These are phyloP conservation scores for Drosophila erecta DNA, from an alignment of 1,140 invertebrate genomes.

Conservation along the genomic window DNA sequence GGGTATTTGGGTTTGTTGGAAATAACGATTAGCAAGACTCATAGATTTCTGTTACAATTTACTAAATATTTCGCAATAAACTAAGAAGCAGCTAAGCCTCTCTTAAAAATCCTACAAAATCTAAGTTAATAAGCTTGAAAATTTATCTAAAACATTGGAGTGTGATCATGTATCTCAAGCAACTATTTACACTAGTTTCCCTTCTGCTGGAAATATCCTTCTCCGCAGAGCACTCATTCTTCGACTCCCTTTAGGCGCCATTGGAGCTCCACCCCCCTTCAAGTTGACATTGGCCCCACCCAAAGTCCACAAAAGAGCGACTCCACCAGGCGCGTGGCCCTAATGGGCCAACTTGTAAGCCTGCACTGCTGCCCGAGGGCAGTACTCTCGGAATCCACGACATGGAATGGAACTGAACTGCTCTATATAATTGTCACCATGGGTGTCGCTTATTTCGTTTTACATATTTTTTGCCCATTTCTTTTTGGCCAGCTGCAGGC, in stretches of 20 bases:
- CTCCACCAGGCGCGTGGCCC: conserved; percentile 25
- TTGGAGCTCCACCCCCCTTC: conserved; percentile 17
- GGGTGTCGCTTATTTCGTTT: conserved; percentile 61
- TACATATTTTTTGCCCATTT: too few relatives aligned
- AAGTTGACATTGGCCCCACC: conserved; percentile 26
- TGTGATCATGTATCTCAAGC: too few relatives aligned
- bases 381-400: conserved; percentile 17
- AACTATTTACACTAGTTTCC: too few relatives aligned
- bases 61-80: too few relatives aligned
- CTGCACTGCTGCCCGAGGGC: conserved; percentile 53
- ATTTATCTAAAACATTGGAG: too few relatives aligned
- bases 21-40: too few relatives aligned
- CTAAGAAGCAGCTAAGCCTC: too few relatives aligned
- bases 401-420: conserved; percentile 16
- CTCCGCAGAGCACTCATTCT: conserved; percentile 2
- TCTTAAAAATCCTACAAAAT: too few relatives aligned
- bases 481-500: conserved; percentile 39
- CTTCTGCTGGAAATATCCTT: too few relatives aligned
- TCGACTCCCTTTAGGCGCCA: background rate
- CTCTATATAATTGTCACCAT: conserved; percentile 80
- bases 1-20: conserved; percentile 10
- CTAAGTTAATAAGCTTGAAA: too few relatives aligned
- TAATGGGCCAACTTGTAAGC: conserved; percentile 61
- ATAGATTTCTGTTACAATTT: too few relatives aligned
- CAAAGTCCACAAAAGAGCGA: conserved; percentile 1